Base-by-base conservation (phyloP, 2,888 invertebrate species). In the Acrobasis consociella region DNA sequence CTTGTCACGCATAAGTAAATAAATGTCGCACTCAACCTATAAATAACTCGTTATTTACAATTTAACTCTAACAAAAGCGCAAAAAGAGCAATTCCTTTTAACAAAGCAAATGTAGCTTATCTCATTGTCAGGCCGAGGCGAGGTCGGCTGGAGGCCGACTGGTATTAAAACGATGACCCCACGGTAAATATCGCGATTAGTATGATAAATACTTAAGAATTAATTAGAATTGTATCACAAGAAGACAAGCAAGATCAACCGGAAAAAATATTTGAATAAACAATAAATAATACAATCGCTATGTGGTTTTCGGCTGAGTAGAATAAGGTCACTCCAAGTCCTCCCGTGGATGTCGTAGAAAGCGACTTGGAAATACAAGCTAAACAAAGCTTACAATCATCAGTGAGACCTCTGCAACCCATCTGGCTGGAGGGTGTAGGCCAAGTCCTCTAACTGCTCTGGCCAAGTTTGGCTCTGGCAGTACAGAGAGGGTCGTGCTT, bases 101-200 rank as follows among this genome's bases (percentile, higher is more conserved):
- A 46, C 46, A 46, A 46, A 46, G 46, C 46, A 46, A 46, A 46
- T 46, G 13, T 1, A 7, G 13, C 46, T 46, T 42, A 2, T 42
- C 46, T 46, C 46, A n/a, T 46, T 46, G n/a, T 46, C 10, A 11
- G 1, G 42, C 31, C 31, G 46, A 13, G 5, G 52, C 31, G n/a
- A 52, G 31, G 52, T n/a, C n/a, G 52, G 13, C n/a, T 37, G 9
- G 53, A 53, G 53, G 53, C 53, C 53, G 37, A 37, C 37, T n/a
- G 53, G n/a, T 53, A 37, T 53, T 37, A 31, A 31, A 52, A 2
- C 52, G 9, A 38, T 55, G 53, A 55, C 53, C 53, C 53, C 38
- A 38, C 15, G 10, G 9, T 38, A 55, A 55, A 55, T 55, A 31
- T 55, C 8, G 16, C 9, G 13, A 52, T 52, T 31, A 52, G 22